These are phyloP conservation scores for Monodelphis domestica DNA, from an alignment of 2,797 vertebrate species.

Conservation along the genomic window DNA sequence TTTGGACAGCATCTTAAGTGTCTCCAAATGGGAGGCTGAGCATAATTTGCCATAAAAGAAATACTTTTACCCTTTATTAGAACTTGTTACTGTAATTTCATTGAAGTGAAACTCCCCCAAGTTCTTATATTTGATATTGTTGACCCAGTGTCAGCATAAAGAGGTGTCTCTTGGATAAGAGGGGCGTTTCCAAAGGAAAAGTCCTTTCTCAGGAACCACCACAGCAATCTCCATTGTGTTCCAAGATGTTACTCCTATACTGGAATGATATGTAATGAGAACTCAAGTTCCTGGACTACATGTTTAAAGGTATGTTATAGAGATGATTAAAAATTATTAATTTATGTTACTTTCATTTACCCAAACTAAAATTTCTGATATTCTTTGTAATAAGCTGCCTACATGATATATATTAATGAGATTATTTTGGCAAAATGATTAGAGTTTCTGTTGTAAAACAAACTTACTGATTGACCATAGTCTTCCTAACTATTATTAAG, in stretches of 20 bases:
- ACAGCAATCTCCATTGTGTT: not conserved
- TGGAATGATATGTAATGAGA: constrained; percentile 33
- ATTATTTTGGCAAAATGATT: constrained; percentile 43
- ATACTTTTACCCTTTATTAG: constrained; percentile 22
- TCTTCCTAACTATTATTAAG: constrained; percentile 38
- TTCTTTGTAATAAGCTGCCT: constrained; percentile 8
- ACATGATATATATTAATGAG: not conserved
- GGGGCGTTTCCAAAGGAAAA: constrained; percentile 54
- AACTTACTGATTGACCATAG: constrained; percentile 46
- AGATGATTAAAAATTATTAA: not conserved
- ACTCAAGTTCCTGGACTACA: constrained; percentile 41
- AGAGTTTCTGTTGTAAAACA: constrained; percentile 13
- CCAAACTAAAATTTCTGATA: constrained; percentile 14
- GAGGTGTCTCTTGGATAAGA: constrained; percentile 56
- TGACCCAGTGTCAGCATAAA: constrained; percentile 6
- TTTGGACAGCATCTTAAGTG: constrained; percentile 20
- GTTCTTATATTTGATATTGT: constrained; percentile 27
- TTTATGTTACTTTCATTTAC: constrained; percentile 33
- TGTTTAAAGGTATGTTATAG: constrained; percentile 65
- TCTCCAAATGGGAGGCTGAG: constrained; percentile 1
- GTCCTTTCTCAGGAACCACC: constrained; percentile 25
- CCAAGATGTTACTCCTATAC: constrained; percentile 34
- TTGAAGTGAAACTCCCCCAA: constrained; percentile 29
- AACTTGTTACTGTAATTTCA: constrained; percentile 41
- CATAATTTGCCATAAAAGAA: constrained; percentile 1